Evolutionary conservation across 2,888 invertebrate genomes (phyloP), one percentile per base, ranked within the genome.

Genomic region (Chloroclysta siterata): DNA sequence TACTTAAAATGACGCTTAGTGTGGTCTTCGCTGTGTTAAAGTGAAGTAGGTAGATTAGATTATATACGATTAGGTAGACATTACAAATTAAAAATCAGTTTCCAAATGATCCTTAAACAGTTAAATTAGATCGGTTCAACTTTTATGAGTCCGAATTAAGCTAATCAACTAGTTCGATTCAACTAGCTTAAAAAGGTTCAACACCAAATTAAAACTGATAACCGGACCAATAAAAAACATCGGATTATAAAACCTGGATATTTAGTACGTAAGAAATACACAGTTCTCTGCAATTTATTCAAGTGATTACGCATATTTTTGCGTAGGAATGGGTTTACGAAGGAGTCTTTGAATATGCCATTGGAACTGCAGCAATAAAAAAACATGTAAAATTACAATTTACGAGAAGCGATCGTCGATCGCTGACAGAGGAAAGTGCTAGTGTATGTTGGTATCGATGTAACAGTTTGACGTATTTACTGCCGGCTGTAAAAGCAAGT

Each of bases 381-480:
- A 69, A 61, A 63, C 66, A 50, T 69, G 72, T 69, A 68, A 70
- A 73, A 69, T 64, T 53, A 55, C 65, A 60, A 66, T 72, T 72
- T 69, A 69, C 67, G 68, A 69, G 60, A 56, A 62, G 63, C 62
- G 61, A 52, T 17, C 54, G 52, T 3, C 39, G 56, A 28, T 59
- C 65, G 48, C 60, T 48, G 52, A 57, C 61, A 54, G 51, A 56
- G 53, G 39, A 48, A 33, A 36, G 60, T 56, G 65, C 63, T 53
- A 55, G 50, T 51, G 22, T 14, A 22, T 11, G 13, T 11, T 41
- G 10, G 61, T 59, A 63, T 63, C 48, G 62, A 48, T 54, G 60
- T 65, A 71, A 54, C 57, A 22, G 66, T 28, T 52, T 55, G 60
- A 66, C 50, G 61, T 53, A 63, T 64, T 68, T 62, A 69, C 44